Percentiles rank a stretch among this genome's conserved stretches.
These are phyloP conservation scores for Macropodus opercularis DNA, from an alignment of 2,797 vertebrate species.

Conservation along the genomic window DNA sequence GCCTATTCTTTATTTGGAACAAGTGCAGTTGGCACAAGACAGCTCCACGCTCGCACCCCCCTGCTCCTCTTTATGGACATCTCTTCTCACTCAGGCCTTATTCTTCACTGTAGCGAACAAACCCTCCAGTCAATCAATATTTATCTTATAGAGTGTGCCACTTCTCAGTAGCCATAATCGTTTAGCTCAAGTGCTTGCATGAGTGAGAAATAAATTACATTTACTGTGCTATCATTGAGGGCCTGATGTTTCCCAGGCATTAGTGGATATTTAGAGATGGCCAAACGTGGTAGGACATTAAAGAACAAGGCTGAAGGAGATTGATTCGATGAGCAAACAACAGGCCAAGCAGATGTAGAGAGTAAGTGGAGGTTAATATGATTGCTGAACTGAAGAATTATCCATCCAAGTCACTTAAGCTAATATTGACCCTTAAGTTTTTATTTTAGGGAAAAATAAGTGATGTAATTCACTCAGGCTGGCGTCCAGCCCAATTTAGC, in stretches of 20 bases:
- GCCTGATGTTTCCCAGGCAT: slow-evolving; percentile 78
- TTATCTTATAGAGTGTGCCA: slow-evolving; percentile 77
- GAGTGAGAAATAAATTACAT: slow-evolving; percentile 81
- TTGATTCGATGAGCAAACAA: slow-evolving; percentile 80
- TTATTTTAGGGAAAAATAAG: slow-evolving; percentile 69
- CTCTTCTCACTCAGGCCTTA: slow-evolving; percentile 56
- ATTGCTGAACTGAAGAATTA: slow-evolving; percentile 71
- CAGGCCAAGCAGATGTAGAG: slow-evolving; percentile 68
- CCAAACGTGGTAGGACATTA: slow-evolving; percentile 76
- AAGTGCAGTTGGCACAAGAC: slow-evolving; percentile 48
- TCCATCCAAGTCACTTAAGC: slow-evolving; percentile 69
- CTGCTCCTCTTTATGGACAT: slow-evolving; percentile 46
- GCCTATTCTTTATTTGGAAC: slow-evolving; percentile 66
- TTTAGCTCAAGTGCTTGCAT: slow-evolving; percentile 81
- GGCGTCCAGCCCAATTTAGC: slow-evolving; percentile 18
- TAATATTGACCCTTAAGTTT: slow-evolving; percentile 69
- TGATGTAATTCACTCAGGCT: slow-evolving; percentile 54
- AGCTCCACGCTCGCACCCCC: slow-evolving; percentile 29
- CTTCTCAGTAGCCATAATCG: slow-evolving; percentile 75
- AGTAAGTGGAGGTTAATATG: slow-evolving; percentile 76
- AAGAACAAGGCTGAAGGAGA: slow-evolving; percentile 78
- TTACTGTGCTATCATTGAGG: slow-evolving; percentile 79
- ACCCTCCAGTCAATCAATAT: slow-evolving; percentile 79
- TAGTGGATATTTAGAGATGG: slow-evolving; percentile 79
- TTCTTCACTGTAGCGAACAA: slow-evolving; percentile 73